A percentile compares a stretch with the other conserved stretches of the same genome.
Conservation (phyloP, 1,140 invertebrate species). For the Sinella curviseta region DNA sequence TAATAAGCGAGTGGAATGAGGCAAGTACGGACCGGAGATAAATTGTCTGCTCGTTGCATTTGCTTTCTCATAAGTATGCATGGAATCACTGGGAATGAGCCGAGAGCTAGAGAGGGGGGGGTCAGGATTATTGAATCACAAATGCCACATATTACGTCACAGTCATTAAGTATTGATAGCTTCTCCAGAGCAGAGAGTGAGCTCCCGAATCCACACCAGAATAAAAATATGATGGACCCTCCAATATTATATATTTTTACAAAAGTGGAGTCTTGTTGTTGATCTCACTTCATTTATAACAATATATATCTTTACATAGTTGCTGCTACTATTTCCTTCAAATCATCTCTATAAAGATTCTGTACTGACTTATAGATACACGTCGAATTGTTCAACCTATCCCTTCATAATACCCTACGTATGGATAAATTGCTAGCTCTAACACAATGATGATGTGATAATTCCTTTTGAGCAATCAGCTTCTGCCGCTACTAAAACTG, state of each 20-base stretch:
- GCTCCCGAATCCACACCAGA: background rate
- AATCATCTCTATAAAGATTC: too few relatives aligned
- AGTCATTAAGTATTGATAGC: constrained; percentile 16
- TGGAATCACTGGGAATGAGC: background rate
- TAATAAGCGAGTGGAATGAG: background rate
- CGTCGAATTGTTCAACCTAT: too few relatives aligned
- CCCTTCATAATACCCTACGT: background rate
- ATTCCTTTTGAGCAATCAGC: constrained; percentile 9
- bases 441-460: constrained; percentile 12
- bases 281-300: too few relatives aligned
- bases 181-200: background rate
- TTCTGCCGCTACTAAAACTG: background rate
- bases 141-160: constrained; percentile 22
- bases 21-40: background rate
- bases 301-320: too few relatives aligned
- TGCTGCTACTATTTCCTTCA: too few relatives aligned
- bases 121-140: constrained; percentile 8
- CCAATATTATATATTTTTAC: background rate
- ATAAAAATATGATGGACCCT: background rate
- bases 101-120: background rate
- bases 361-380: too few relatives aligned
- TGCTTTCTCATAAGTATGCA: constrained; percentile 19
- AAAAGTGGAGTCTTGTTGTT: too few relatives aligned
- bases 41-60: background rate
- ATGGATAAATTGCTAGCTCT: background rate